Evolutionary conservation across 2,888 invertebrate genomes (phyloP).

Genomic region (Tromatobia lineatoria): DNA sequence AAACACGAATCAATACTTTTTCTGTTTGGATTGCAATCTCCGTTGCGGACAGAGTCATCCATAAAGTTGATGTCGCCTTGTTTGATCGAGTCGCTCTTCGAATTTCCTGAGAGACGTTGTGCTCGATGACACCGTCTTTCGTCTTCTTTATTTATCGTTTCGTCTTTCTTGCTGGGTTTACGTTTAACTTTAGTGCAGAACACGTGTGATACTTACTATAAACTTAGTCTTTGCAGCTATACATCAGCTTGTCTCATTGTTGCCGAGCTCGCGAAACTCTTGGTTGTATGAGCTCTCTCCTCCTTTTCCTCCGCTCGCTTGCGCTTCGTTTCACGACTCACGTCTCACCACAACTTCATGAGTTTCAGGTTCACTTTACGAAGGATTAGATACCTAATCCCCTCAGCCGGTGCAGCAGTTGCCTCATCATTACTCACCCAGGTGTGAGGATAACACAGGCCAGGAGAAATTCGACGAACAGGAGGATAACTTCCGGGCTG

Average conservation of each 20-base stretch:
- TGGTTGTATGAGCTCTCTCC: background rate
- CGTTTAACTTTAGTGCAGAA: conserved; percentile 21
- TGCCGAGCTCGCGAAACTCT: conserved; percentile 46
- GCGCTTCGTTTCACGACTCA: conserved; percentile 33
- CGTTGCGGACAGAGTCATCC: background rate
- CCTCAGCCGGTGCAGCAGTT: conserved; percentile 53
- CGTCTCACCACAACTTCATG: conserved; percentile 32
- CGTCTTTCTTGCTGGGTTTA: conserved; percentile 19
- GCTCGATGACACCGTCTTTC: conserved; percentile 21
- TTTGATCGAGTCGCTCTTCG: background rate
- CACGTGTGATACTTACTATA: conserved; percentile 34
- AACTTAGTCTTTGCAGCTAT: conserved; percentile 40
- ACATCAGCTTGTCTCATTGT: conserved; percentile 63
- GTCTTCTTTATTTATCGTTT: conserved; percentile 16
- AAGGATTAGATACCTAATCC: conserved; percentile 65
- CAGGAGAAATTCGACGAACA: conserved; percentile 55
- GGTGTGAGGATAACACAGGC: background rate
- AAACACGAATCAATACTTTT: background rate
- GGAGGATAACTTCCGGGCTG: conserved; percentile 50
- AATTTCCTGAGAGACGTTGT: conserved; percentile 11
- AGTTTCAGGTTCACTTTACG: conserved; percentile 64
- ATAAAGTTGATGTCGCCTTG: conserved; percentile 8
- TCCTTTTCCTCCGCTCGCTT: conserved; percentile 25
- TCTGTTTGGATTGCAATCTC: background rate
- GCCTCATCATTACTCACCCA: conserved; percentile 50